These are phyloP conservation scores for Drosophila ananassae DNA, from an alignment of 1,140 invertebrate genomes.

Conservation along the genomic window DNA sequence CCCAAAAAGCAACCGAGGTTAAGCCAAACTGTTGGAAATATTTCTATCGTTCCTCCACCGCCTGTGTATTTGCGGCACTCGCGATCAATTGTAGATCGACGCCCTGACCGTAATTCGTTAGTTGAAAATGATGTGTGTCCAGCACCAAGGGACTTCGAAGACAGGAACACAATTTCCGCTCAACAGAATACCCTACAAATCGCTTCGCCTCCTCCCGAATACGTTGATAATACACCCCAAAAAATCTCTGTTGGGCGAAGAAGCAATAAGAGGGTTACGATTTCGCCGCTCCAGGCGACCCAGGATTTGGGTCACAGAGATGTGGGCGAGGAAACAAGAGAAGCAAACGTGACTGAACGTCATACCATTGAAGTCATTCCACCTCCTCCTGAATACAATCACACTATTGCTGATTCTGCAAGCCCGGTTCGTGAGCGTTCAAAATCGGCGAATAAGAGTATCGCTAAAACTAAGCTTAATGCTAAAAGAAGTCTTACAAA, in stretches of 20 bases:
- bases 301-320: not conserved
- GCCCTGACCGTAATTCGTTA: not conserved
- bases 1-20: constrained; percentile 14
- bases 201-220: constrained; percentile 11
- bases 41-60: constrained; percentile 53
- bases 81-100: constrained; percentile 3
- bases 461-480: not conserved
- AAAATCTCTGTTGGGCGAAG: not conserved
- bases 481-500: not conserved
- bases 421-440: not conserved
- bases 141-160: not conserved
- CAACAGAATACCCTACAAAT: not conserved
- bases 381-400: not conserved
- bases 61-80: constrained; percentile 47
- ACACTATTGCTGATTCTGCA: not conserved
- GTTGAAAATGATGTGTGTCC: not conserved
- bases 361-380: not conserved
- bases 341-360: not conserved
- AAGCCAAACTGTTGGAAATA: not conserved
- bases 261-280: not conserved
- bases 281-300: not conserved
- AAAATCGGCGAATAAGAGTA: not conserved
- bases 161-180: not conserved
- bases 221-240: not conserved
- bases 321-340: not conserved